Base-by-base conservation (phyloP, 2,113 vertebrate genomes). In the Cettia cetti region DNA sequence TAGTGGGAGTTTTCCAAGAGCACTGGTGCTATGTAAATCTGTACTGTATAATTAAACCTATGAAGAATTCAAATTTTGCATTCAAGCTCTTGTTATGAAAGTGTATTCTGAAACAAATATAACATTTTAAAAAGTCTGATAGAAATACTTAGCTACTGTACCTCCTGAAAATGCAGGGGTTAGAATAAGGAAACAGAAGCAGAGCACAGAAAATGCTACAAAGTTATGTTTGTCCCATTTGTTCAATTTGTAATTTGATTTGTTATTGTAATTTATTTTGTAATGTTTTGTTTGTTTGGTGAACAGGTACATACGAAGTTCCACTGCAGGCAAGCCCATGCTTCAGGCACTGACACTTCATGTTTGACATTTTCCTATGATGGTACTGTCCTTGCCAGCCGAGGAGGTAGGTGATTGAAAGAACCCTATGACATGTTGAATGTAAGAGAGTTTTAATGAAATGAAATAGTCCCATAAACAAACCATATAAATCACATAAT, bases 271-370 rank as follows among this genome's bases (percentile, higher is more conserved):
- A 45, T 49, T 76, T 31, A 14, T 74, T 91, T 88, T 22, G n/a
- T 93, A 76, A 95, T 47, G 37, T 82, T 92, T 88, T 82, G 22
- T 76, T 94, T 97, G 5, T 64, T 94, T 90, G 50, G 12, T 42
- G 64, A 94, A 95, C 95, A 99, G 99, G 99, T 99, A 71, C 99
- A 99, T 89, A 99, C 99, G 12, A 99, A 99, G 97, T 99, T 99
- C 87, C 99, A 99, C 97, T 99, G 99, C 94, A 98, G 98, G 45
- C 99, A 99, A 95, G 99, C 99, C 66, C 99, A 99, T 83, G 90
- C 95, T 66, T 97, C 98, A 13, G 98, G 99, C 92, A 98, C 98
- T 2, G 99, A 99, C 88, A 98, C 98, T 27, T 99, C 99, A 21
- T 99, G 99, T 60, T 97, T 99, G 77, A 61, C 98, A 14, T 99